Evolutionary conservation across 2,797 vertebrate genomes (phyloP).

Genomic region (Tenualosa thibaudeaui): DNA sequence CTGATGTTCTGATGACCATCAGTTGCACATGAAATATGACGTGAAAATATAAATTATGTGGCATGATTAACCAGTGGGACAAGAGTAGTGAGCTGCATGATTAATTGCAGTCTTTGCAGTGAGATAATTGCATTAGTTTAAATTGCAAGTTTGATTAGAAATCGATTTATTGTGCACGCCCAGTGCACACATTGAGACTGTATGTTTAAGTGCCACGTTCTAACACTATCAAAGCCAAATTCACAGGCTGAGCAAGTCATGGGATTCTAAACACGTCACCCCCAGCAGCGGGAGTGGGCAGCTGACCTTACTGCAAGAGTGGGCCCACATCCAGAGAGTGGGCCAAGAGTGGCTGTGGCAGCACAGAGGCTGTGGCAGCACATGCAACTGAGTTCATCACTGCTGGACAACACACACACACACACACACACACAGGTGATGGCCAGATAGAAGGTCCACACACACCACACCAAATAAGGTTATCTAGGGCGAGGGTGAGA

Average conservation of each 20-base stretch:
- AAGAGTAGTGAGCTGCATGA: no score
- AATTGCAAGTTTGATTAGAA: no score
- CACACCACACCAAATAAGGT: background rate
- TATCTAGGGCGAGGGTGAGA: background rate
- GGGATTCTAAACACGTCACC: background rate
- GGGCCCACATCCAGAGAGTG: background rate
- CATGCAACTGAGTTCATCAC: background rate
- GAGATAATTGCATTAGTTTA: no score
- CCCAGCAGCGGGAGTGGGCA: background rate
- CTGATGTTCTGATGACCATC: no score
- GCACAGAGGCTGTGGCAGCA: background rate
- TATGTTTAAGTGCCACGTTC: background rate
- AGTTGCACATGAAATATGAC: no score
- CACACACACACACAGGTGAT: background rate
- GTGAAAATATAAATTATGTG: no score
- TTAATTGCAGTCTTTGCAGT: no score
- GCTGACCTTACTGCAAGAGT: background rate
- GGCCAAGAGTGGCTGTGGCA: background rate
- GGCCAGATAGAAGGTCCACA: constrained; percentile 5
- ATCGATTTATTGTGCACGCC: no score
- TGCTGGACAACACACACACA: background rate
- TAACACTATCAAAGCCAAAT: background rate
- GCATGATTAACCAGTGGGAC: no score
- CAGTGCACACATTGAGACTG: background rate
- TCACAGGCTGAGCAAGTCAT: background rate